Base-by-base conservation (phyloP, 2,888 invertebrate genomes). In the Lithophane ornitopus region DNA sequence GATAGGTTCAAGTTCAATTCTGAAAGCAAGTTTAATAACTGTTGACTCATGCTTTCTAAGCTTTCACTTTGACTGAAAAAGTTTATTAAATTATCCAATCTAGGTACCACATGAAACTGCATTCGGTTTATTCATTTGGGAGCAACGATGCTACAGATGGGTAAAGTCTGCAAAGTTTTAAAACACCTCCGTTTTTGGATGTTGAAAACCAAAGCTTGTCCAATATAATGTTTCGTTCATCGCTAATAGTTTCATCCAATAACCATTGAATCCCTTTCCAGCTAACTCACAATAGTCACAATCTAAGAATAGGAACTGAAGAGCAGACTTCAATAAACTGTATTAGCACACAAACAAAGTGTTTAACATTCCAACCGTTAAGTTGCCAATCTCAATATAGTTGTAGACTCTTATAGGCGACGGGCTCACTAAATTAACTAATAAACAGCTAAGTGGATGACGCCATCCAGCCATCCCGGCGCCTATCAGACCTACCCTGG, bases 371-470 rank as follows among this genome's bases (percentile, higher is more conserved):
- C 78, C 81, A 39, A 12, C 62, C 62, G 71, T 71, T 85, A 85
- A 62, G 74, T 74, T 78, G 79, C 61, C 83, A 81, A 83, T 83
- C 86, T 83, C 70, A 76, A 67, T 85, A 78, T 73, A 81, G 70
- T 66, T 70, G 54, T 74, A 70, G 65, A 73, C 56, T 78, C 75
- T 65, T 67, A 81, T 76, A 78, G 81, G 63, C 69, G 73, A 66
- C 72, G 70, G 52, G 44, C 66, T 75, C 69, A 81, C 77, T 85
- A 81, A 85, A 87, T 87, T 88, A 87, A 66, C 84, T 75, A 87
- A 88, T 87, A 88, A 88, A 74, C 49, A 70, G 76, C 79, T 85
- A 84, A 88, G 82, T 87, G 89, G 82, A 79, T 87, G 87, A 85
- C 87, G 88, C 77, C 85, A 82, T 56, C 16, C 74, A 82, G 65